Percentiles rank a stretch among this genome's conserved stretches.
Conservation (phyloP, 2,797 vertebrate genomes). For the Notamacropus eugenii region DNA sequence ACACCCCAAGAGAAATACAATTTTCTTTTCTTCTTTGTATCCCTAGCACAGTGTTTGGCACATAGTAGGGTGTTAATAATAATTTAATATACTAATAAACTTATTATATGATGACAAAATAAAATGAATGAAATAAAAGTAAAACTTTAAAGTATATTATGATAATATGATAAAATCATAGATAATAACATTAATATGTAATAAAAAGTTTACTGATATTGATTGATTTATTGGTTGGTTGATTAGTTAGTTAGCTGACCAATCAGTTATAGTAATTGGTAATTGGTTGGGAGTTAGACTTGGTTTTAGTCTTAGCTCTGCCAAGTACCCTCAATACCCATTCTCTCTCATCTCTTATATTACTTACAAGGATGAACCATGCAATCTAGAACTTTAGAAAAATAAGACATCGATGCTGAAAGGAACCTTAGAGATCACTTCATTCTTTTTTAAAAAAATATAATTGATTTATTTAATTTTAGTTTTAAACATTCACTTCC, state of each 20-base stretch:
- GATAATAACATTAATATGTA: neutral
- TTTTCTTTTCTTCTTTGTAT: neutral
- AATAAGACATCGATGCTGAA: neutral
- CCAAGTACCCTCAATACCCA: neutral
- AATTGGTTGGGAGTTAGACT: neutral
- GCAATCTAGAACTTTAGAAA: neutral
- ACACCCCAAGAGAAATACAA: neutral
- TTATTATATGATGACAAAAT: neutral
- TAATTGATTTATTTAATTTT: no score
- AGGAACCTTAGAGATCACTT: neutral
- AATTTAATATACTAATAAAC: neutral
- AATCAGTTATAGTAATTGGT: neutral
- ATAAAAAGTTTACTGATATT: neutral
- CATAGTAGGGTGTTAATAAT: neutral
- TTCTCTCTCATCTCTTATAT: neutral
- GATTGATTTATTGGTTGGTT: neutral
- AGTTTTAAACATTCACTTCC: no score
- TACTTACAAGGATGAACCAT: neutral
- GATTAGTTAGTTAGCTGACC: neutral
- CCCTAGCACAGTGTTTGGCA: neutral
- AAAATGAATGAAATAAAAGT: neutral
- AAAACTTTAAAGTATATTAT: neutral
- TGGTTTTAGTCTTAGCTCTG: neutral
- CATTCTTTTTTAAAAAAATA: neutral
- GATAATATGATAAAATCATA: neutral